Conservation (phyloP, 2,113 vertebrate species). For the Cariama cristata region DNA sequence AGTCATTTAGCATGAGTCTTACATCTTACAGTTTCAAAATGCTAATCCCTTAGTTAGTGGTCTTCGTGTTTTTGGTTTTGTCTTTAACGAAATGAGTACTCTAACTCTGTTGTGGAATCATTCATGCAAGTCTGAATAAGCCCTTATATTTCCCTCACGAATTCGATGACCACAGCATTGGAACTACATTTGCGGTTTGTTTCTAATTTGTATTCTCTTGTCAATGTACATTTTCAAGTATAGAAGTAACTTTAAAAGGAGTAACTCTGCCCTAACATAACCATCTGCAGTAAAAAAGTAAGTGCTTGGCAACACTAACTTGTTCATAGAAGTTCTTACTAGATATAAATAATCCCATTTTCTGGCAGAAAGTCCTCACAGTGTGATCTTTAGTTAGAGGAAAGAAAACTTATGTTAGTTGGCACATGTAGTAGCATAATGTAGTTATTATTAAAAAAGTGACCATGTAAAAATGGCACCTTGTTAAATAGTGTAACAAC, state of each 20-base stretch:
- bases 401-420: conserved; percentile 74
- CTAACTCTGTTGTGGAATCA: not conserved
- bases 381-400: conserved; percentile 68
- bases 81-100: not conserved
- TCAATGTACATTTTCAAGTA: not conserved
- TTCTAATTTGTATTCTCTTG: not conserved
- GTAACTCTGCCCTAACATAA: not conserved
- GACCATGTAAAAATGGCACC: conserved; percentile 50
- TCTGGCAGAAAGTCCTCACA: conserved; percentile 65
- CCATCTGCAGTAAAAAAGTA: conserved; percentile 54
- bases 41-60: not conserved
- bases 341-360: conserved; percentile 74
- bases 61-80: not conserved
- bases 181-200: not conserved
- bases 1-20: not conserved
- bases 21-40: not conserved
- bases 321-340: conserved; percentile 67
- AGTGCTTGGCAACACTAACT: conserved; percentile 61
- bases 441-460: conserved; percentile 55
- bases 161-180: not conserved
- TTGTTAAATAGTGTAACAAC: conserved; percentile 48
- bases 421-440: conserved; percentile 60
- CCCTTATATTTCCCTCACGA: not conserved
- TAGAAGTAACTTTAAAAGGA: conserved; percentile 16
- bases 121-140: not conserved